Percentiles rank a stretch among this genome's conserved stretches.
Conservation (phyloP, 1,140 invertebrate species). For the Lamellibrachia luymesi region DNA sequence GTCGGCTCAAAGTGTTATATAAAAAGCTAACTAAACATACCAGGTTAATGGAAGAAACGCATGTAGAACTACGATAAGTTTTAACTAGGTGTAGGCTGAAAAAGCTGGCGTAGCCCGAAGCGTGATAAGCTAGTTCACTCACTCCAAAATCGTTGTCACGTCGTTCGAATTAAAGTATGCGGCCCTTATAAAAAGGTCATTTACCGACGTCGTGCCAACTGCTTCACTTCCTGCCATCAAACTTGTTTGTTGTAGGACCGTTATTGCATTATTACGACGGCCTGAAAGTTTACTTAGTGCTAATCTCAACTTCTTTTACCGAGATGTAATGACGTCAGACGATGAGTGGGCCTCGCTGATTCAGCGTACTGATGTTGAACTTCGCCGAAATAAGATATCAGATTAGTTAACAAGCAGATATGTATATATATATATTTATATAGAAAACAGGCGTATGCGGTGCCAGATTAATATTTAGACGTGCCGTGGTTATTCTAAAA, state of each 20-base stretch:
- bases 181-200: background rate
- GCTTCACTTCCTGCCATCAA: background rate
- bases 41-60: background rate
- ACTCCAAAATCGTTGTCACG: background rate
- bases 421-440: too few species aligned
- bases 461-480: too few species aligned
- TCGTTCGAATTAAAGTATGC: background rate
- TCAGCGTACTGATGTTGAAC: too few species aligned
- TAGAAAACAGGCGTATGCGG: too few species aligned
- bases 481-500: too few species aligned
- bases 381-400: too few species aligned
- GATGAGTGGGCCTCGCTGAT: too few species aligned
- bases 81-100: constrained; percentile 4
- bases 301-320: background rate
- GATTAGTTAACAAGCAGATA: too few species aligned
- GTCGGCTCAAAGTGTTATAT: background rate
- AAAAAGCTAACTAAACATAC: background rate
- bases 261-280: background rate
- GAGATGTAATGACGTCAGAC: background rate
- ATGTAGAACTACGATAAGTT: background rate
- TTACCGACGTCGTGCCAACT: background rate
- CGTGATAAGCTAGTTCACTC: background rate
- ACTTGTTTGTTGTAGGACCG: background rate
- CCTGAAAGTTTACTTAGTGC: background rate
- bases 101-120: background rate